Conservation (phyloP, 2,113 vertebrate genomes). For the Microcebus griseorufus region DNA sequence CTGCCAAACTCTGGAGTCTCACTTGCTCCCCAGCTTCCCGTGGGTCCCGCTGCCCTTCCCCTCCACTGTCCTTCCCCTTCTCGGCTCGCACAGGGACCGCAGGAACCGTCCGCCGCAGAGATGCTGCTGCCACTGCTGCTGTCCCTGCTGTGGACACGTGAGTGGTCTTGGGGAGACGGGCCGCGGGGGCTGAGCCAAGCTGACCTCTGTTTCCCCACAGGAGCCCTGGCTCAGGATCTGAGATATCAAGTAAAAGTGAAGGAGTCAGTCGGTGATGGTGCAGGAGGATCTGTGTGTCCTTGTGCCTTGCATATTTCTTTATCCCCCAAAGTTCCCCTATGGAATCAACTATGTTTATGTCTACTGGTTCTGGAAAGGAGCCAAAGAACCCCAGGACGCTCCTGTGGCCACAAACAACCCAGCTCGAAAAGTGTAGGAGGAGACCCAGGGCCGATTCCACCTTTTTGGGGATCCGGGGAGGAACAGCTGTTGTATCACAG, state of each 20-base stretch:
- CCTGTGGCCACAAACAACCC: not conserved
- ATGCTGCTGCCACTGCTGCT: not conserved
- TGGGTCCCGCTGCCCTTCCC: not conserved
- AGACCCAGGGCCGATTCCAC: not conserved
- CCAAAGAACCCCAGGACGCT: fast-evolving
- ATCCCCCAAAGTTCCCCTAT: fast-evolving
- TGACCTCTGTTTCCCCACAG: not conserved
- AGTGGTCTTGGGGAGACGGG: fast-evolving
- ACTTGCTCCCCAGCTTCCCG: not conserved
- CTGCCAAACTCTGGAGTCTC: not conserved
- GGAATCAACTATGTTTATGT: fast-evolving
- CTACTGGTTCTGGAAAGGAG: not conserved
- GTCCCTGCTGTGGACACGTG: not conserved
- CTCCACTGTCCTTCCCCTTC: fast-evolving
- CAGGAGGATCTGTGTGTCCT: not conserved
- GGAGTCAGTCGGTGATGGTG: fast-evolving
- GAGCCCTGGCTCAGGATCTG: fast-evolving
- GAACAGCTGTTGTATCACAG: slow-evolving; percentile 38
- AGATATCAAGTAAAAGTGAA: fast-evolving
- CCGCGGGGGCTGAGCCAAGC: not conserved
- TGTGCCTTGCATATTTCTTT: not conserved
- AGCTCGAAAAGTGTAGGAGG: fast-evolving
- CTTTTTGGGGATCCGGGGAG: fast-evolving
- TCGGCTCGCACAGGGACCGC: not conserved
- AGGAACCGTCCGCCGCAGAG: not conserved